Base-by-base conservation (phyloP, 1,140 invertebrate genomes). In the Muscidifurax raptorellus region DNA sequence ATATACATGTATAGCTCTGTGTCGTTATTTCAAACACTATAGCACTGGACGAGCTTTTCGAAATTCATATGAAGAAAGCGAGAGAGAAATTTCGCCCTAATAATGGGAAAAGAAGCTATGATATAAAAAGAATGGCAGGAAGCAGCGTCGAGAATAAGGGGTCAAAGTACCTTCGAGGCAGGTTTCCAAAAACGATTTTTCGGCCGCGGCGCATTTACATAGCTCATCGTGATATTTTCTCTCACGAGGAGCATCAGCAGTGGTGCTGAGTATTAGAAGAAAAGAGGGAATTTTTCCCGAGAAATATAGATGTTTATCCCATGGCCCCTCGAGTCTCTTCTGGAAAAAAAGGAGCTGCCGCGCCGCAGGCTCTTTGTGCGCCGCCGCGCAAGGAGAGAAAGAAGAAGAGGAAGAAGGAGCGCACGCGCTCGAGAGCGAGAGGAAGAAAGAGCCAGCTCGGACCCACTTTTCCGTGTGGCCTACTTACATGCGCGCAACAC, bases 391-490 rank as follows among this genome's bases (percentile, higher is more conserved):
- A 67, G 7, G 15, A 64, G 59, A 64, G 52, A 59, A 22, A 47
- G 74, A 78, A 22, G 77, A 25, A 72, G 15, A 40, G 15, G 79
- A 80, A 36, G 80, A 74, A 71, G 82, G 82, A 75, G 66, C 67
- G 36, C 72, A 47, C 75, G 75, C 64, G 66, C 66, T 40, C 52
- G 81, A 74, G 82, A 71, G 82, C 36, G 82, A 71, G 82, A 64
- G 83, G 44, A 72, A 78, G 82, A 83, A 47, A 67, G 76, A 80
- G 77, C 44, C 36, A 25, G 71, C 28, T n/a, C 78, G 77, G 78
- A 80, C 83, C 83, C 83, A 85, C 83, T 85, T 85, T 85, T 85
- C 83, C 83, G 83, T 52, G 83, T 85, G 83, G 83, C 83, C 83
- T 85, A 85, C 83, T 80, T 85, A 59, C 28, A 18, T 18, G 32